Percentiles rank a stretch among this genome's conserved stretches.
These are phyloP conservation scores for Etia nguti DNA, from an alignment of 2,113 vertebrate genomes.

Conservation along the genomic window DNA sequence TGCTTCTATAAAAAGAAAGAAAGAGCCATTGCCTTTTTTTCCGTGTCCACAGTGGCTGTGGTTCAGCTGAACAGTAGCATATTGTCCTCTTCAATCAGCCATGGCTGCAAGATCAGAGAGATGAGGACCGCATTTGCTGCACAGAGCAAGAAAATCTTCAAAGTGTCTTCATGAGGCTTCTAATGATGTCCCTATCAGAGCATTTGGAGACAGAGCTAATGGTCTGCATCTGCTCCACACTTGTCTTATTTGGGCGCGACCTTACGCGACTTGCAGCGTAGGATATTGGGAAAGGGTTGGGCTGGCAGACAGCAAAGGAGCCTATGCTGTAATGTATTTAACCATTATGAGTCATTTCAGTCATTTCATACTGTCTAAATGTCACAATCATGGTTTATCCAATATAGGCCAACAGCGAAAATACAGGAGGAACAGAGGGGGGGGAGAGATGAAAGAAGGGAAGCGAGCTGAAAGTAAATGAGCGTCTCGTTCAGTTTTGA, in stretches of 20 bases:
- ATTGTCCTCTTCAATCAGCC: constrained; percentile 49
- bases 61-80: constrained; percentile 37
- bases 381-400: neutral
- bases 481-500: neutral
- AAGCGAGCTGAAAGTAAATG: neutral
- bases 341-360: neutral
- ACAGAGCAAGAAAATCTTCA: constrained; percentile 37
- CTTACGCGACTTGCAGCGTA: neutral
- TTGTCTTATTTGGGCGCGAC: neutral
- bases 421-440: neutral
- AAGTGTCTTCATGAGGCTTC: constrained; percentile 28
- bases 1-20: constrained; percentile 67
- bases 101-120: constrained; percentile 35
- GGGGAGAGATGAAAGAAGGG: neutral
- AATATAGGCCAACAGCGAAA: neutral
- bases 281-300: neutral
- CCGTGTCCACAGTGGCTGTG: constrained; percentile 24
- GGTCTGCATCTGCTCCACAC: constrained; percentile 20
- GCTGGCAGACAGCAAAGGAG: neutral
- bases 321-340: neutral
- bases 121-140: constrained; percentile 17
- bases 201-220: constrained; percentile 25
- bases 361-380: neutral
- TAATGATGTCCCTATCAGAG: constrained; percentile 43
- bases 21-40: constrained; percentile 13